Evolutionary conservation across 2,888 invertebrate species (phyloP).

Genomic region (Strigamia maritima): DNA sequence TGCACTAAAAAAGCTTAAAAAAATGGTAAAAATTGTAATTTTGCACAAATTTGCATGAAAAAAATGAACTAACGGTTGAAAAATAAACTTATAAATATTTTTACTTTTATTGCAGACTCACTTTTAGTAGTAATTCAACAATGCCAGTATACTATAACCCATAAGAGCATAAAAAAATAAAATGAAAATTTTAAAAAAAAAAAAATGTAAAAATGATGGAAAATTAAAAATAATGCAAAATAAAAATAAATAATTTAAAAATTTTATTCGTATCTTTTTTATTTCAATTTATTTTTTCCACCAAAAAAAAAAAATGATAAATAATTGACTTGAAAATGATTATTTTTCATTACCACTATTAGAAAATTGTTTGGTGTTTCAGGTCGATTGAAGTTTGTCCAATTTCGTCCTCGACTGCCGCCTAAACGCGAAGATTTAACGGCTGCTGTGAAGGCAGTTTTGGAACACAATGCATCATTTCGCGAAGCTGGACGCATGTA

Average conservation of each 20-base stretch:
- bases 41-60: neutral
- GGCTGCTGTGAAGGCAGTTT: neutral
- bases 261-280: neutral
- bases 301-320: neutral
- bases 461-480: neutral
- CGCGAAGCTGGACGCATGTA: conserved; percentile 18
- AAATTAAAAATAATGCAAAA: neutral
- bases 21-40: neutral
- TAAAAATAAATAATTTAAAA: neutral
- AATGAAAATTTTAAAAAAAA: neutral
- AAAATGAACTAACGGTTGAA: neutral
- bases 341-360: neutral
- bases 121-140: neutral
- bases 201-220: neutral
- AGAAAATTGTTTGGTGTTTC: neutral
- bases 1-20: neutral
- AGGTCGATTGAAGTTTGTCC: neutral
- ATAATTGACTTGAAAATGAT: neutral
- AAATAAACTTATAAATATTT: neutral
- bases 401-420: neutral
- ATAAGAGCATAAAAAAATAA: neutral
- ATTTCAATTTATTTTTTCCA: neutral
- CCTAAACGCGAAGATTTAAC: neutral
- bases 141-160: neutral
- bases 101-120: neutral